These are phyloP conservation scores for Globodera rostochiensis DNA, from an alignment of 1,140 invertebrate species.

Conservation along the genomic window DNA sequence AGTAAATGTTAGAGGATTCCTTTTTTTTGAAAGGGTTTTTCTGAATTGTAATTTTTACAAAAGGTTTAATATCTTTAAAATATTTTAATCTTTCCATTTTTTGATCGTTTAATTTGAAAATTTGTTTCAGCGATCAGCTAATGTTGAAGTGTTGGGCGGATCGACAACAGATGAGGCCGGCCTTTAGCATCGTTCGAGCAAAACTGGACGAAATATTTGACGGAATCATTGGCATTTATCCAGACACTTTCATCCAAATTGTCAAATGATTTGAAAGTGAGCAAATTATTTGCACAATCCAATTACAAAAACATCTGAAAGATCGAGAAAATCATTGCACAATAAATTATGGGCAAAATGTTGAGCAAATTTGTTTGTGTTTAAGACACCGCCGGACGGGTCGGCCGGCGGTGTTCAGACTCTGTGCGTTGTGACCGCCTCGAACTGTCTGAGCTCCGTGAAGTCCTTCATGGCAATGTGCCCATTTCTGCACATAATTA, in stretches of 20 bases:
- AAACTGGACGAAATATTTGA: neutral
- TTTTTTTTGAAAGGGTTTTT: too few relatives aligned
- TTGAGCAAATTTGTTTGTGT: conserved; percentile 3
- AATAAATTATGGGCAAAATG: neutral
- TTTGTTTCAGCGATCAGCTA: neutral
- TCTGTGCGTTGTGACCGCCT: conserved; percentile 64
- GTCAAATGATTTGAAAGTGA: neutral
- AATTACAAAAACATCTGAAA: neutral
- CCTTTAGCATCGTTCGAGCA: neutral
- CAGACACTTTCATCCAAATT: neutral
- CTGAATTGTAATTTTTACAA: too few relatives aligned
- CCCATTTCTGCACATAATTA: conserved; percentile 38
- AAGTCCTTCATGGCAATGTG: conserved; percentile 65
- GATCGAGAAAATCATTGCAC: neutral
- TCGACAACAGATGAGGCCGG: neutral
- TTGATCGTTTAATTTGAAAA: neutral
- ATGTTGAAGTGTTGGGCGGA: neutral
- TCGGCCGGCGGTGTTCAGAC: conserved; percentile 38
- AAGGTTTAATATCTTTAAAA: too few relatives aligned
- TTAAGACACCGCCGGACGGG: neutral
- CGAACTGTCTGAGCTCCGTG: conserved; percentile 63
- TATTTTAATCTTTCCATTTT: neutral
- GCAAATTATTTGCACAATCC: neutral
- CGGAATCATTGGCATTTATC: neutral
- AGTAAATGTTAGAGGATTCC: neutral